Evolutionary conservation across 2,888 invertebrate species (phyloP).

Genomic region (Stegana nigrithorax): DNA sequence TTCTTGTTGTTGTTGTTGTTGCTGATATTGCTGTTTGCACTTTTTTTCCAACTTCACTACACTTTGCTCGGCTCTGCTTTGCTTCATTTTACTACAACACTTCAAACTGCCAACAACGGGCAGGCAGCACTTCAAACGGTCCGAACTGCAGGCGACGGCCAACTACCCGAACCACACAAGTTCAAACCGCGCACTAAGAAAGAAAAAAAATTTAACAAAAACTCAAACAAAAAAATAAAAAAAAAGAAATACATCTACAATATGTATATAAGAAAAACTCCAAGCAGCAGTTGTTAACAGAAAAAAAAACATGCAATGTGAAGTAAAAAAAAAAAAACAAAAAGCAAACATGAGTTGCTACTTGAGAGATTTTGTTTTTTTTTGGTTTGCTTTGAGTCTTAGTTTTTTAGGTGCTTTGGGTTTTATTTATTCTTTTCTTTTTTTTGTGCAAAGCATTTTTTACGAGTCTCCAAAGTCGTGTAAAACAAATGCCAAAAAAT

Average conservation of each 20-base stretch:
- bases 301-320: too few species aligned
- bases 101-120: slow-evolving; percentile 2
- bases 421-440: background rate
- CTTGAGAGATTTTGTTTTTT: slow-evolving; percentile 25
- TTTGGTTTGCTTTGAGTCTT: background rate
- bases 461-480: slow-evolving; percentile 61
- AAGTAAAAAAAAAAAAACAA: background rate
- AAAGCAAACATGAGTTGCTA: slow-evolving; percentile 2
- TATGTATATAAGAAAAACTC: background rate
- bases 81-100: background rate
- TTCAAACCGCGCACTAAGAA: background rate
- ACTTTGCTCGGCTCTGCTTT: background rate
- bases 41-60: slow-evolving; percentile 24
- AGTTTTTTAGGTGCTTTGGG: too few species aligned
- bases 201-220: background rate
- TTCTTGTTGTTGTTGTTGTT: too few species aligned
- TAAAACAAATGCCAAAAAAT: slow-evolving; percentile 44
- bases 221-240: background rate
- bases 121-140: slow-evolving; percentile 1
- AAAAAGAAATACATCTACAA: background rate
- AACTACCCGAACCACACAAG: background rate
- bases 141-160: background rate
- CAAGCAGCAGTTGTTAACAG: too few species aligned
- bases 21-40: too few species aligned
- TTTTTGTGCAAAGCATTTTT: slow-evolving; percentile 33